Evolutionary conservation across 2,113 vertebrate genomes (phyloP), one percentile per base, ranked within the genome.

Genomic region (Bubo scandiacus): DNA sequence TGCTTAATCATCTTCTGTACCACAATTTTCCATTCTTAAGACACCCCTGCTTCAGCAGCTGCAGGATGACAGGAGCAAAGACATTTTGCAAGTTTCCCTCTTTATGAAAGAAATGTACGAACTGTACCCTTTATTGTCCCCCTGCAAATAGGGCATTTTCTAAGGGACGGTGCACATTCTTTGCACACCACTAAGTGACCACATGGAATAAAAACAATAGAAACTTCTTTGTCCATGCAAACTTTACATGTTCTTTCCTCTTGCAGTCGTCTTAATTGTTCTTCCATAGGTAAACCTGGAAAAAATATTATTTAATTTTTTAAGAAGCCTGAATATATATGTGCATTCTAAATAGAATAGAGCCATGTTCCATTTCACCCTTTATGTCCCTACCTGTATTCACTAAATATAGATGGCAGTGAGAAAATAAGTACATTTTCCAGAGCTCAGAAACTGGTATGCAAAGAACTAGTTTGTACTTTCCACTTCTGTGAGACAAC

Each of bases 171-270:
- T 6, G 98, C 98, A 89, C 98, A 99, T 43, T 98, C 98, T 94
- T 98, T 98, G 94, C 98, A 99, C 27, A 99, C 98, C 45, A 99
- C 98, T 90, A 99, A 97, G 92, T 99, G 98, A 72, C 98, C 98
- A 95, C 98, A 99, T 5, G 98, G 98, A 90, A 99, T 99, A 93
- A 99, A 99, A 61, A 99, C 98, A 95, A 99, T 97, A 70, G 98
- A 99, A 85, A 99, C 98, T 95, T 99, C 98, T 96, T 96, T 98
- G 96, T 99, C 98, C 98, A 99, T 99, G 96, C 98, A 99, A 87
- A 99, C 98, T 98, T 99, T 99, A 95, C 98, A 99, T 2, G 98
- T 99, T 95, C 98, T 93, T 94, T 99, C 98, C 73, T 99, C 98
- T 45, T 99, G 98, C 71, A 99, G 5, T 79, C 98, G 97, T 92